Evolutionary conservation across 2,797 vertebrate species (phyloP).

Genomic region (Poecile montanus): DNA sequence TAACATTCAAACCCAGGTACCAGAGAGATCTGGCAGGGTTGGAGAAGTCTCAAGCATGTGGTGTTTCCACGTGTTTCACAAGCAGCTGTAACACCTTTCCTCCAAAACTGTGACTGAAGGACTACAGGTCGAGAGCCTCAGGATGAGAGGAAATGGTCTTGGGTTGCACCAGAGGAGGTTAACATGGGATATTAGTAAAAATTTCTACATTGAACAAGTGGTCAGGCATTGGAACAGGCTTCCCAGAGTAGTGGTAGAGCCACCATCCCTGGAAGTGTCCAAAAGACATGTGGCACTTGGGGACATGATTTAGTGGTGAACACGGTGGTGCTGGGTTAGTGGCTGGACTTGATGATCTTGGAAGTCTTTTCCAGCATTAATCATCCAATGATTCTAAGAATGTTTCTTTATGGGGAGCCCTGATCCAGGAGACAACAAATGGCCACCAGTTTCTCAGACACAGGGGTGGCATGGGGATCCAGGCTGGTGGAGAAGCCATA

Average conservation of each 20-base stretch:
- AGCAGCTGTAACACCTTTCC: not conserved
- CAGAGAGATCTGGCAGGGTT: not conserved
- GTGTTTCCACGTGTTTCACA: not conserved
- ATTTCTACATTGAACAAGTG: not conserved
- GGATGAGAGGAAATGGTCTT: not conserved
- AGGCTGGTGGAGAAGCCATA: rapidly evolving
- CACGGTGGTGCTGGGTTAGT: not conserved
- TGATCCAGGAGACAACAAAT: not conserved
- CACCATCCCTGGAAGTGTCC: not conserved
- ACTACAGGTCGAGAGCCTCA: not conserved
- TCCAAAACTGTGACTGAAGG: not conserved
- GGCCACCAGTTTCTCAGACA: not conserved
- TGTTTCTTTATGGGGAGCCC: not conserved
- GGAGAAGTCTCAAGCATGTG: not conserved
- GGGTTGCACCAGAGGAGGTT: not conserved
- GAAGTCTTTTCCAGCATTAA: not conserved
- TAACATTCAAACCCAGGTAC: not conserved
- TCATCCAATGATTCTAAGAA: too few species aligned
- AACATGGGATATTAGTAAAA: not conserved
- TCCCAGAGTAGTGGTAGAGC: not conserved
- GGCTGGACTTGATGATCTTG: not conserved
- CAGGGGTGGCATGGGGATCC: not conserved
- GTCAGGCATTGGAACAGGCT: not conserved
- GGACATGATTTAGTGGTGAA: not conserved
- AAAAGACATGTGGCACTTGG: rapidly evolving